Conservation (phyloP, 2,113 vertebrate species). For the Paraplagusia blochii region DNA sequence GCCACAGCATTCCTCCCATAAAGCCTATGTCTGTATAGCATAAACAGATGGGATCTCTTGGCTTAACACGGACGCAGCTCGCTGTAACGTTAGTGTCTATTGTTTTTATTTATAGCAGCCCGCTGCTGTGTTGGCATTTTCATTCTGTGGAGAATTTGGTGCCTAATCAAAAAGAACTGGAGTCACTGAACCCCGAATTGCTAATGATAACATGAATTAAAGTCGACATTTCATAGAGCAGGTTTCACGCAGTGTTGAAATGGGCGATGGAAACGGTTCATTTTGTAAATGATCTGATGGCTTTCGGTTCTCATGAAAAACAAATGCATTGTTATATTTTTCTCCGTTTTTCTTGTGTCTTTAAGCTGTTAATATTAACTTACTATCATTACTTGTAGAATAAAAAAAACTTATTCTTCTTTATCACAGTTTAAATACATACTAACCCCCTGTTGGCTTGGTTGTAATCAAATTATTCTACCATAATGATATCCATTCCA, state of each 20-base stretch:
- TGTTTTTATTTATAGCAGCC: constrained; percentile 44
- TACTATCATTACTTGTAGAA: neutral
- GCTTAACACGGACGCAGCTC: constrained; percentile 26
- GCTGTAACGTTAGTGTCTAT: constrained; percentile 35
- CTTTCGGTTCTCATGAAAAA: constrained; percentile 11
- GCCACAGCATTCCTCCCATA: constrained; percentile 68
- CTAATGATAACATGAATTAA: constrained; percentile 41
- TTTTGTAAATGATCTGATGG: constrained; percentile 15
- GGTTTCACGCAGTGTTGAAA: constrained; percentile 18
- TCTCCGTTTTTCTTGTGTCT: constrained; percentile 25
- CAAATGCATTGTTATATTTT: constrained; percentile 17
- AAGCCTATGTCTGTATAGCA: constrained; percentile 65
- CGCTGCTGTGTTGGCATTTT: constrained; percentile 32
- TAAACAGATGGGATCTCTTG: constrained; percentile 67
- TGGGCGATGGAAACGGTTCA: constrained; percentile 16
- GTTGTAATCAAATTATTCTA: constrained; percentile 15
- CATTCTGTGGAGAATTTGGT: constrained; percentile 22
- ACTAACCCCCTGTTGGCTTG: neutral
- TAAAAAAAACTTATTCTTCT: constrained; percentile 8
- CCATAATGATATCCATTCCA: constrained; percentile 20
- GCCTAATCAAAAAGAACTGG: constrained; percentile 11
- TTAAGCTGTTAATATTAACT: constrained; percentile 22
- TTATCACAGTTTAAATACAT: constrained; percentile 15
- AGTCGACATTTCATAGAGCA: constrained; percentile 27
- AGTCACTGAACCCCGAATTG: constrained; percentile 4